These are phyloP conservation scores for Calameuta idolon DNA, from an alignment of 2,888 invertebrate species.

Conservation along the genomic window DNA sequence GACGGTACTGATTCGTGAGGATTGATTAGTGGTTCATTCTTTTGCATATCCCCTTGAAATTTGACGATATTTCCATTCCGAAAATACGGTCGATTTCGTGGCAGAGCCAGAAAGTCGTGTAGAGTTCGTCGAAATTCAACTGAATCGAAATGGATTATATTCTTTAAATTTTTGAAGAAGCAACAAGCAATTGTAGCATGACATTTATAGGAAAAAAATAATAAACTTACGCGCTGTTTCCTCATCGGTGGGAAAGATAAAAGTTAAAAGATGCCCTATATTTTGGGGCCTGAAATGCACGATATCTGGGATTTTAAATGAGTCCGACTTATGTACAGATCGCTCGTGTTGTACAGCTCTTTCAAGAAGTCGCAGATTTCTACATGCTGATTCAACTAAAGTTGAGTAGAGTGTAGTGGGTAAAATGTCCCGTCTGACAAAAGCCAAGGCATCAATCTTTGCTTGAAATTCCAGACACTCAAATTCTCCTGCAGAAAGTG, in stretches of 20 bases:
- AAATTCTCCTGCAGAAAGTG: conserved; percentile 51
- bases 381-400: conserved; percentile 80
- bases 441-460: conserved; percentile 78
- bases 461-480: conserved; percentile 73
- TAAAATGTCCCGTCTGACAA: conserved; percentile 76
- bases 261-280: conserved; percentile 82
- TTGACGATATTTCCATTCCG: conserved; percentile 77
- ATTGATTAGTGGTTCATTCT: conserved; percentile 73
- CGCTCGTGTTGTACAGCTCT: conserved; percentile 70
- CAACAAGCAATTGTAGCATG: neutral
- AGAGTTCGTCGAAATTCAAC: conserved; percentile 76
- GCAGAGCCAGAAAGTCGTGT: conserved; percentile 79
- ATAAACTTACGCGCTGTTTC: conserved; percentile 72
- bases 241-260: conserved; percentile 79
- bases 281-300: conserved; percentile 81
- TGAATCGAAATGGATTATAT: conserved; percentile 58
- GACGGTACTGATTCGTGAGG: conserved; percentile 76
- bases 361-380: conserved; percentile 77
- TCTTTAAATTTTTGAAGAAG: neutral
- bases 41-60: conserved; percentile 68
- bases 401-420: conserved; percentile 78
- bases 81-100: conserved; percentile 79
- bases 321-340: conserved; percentile 67
- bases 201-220: neutral
- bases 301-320: conserved; percentile 69